A percentile compares a stretch with the other conserved stretches of the same genome.
phyloP scores from a whole-genome alignment of 2,797 vertebrate species.

The Malurus splendens region DNA sequence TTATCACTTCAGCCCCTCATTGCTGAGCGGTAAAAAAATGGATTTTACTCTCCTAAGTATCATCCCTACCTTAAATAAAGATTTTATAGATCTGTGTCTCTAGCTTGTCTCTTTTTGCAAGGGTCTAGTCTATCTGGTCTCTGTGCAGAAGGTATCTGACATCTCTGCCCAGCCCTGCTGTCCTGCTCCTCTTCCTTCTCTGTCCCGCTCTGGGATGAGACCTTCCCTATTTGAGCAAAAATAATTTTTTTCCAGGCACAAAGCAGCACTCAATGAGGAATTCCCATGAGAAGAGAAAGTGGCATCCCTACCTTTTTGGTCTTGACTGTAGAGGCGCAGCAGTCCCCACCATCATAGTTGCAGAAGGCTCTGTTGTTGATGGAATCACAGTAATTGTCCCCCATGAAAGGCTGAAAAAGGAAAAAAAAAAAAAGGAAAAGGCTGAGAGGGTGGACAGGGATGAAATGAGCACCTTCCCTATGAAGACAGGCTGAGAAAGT shows the following conservation, averaged over 20 bases:
- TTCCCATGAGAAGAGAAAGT: neutral
- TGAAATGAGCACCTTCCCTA: neutral
- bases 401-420: slow-evolving; percentile 82
- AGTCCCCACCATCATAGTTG: slow-evolving; percentile 96
- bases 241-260: neutral
- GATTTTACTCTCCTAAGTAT: neutral
- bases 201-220: neutral
- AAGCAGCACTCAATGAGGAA: slow-evolving; percentile 16
- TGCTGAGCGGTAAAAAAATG: neutral
- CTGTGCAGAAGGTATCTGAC: neutral
- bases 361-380: slow-evolving; percentile 98
- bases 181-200: neutral
- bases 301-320: slow-evolving; percentile 86
- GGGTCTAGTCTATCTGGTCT: neutral
- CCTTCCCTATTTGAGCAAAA: neutral
- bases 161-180: neutral
- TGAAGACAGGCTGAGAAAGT: neutral
- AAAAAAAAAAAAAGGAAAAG: neutral
- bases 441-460: neutral
- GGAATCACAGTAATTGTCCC: slow-evolving; percentile 96
- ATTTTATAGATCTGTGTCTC: neutral
- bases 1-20: neutral
- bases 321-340: slow-evolving; percentile 95
- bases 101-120: neutral
- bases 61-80: neutral